Evolutionary conservation across 2,888 invertebrate genomes (phyloP), one percentile per base, ranked within the genome.

Genomic region (Diaperis boleti): DNA sequence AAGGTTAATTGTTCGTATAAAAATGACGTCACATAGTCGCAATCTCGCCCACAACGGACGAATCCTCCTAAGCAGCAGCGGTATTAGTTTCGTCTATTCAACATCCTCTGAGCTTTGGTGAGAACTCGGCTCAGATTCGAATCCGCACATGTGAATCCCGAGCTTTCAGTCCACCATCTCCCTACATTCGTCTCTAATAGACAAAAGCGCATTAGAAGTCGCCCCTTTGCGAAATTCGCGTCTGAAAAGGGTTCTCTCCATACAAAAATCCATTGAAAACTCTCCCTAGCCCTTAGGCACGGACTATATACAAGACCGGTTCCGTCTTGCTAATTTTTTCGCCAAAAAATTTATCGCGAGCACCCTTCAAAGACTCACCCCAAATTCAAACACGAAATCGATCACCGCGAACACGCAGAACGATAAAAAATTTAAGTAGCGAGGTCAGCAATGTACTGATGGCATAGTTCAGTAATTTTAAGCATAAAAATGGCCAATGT

Each of bases 151-250:
- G 50, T 52, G 52, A 60, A 60, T 59, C 59, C 18, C 33, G 17
- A 35, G 13, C 20, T 15, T 45, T 37, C 18, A 15, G 44, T 60
- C 44, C 59, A n/a, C n/a, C n/a, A 52, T 60, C 59, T 52, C 50
- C 59, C 59, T 44, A 26, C 18, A 17, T 18, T 18, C 37, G 37
- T 47, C 49, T 59, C 59, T 59, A 64, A 56, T 74, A 74, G 74
- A 74, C 74, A 74, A 74, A 74, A 69, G 73, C 61, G 66, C 70
- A 71, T 71, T 70, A 72, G 72, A 70, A 65, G 70, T 69, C 63
- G 63, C 70, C 73, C 73, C 71, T 71, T 72, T 69, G 73, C 73
- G 67, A 72, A 74, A 68, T 71, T 72, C 64, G 63, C 63, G 63
- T 62, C 55, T 61, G 54, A 61, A 61, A 61, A 47, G 61, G 61